phyloP scores from a whole-genome alignment of 2,888 invertebrate genomes.

The Taenaris catops region DNA sequence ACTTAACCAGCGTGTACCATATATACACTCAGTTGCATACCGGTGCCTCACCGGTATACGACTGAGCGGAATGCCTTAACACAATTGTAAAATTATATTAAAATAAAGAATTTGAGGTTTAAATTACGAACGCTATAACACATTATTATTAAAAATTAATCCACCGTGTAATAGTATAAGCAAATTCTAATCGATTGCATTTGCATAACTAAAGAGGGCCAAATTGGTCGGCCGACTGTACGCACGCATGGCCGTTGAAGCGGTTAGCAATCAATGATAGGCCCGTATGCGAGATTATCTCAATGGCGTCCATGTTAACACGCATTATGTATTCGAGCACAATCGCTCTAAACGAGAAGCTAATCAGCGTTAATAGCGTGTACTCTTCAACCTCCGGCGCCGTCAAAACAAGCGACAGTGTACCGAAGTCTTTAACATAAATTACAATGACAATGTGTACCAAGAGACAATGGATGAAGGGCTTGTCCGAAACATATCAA shows the following conservation, averaged over 20 bases:
- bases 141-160: not conserved
- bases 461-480: constrained; percentile 13
- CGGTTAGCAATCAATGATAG: constrained; percentile 11
- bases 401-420: constrained; percentile 9
- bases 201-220: constrained; percentile 19
- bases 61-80: too few relatives aligned
- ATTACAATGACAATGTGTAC: constrained; percentile 46
- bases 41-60: too few relatives aligned
- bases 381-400: too few relatives aligned
- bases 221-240: constrained; percentile 17
- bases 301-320: constrained; percentile 53
- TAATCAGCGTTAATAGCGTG: too few relatives aligned
- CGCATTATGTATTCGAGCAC: constrained; percentile 73
- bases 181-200: constrained; percentile 8
- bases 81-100: too few relatives aligned
- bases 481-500: constrained; percentile 8
- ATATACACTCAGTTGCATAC: too few relatives aligned
- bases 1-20: too few relatives aligned
- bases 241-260: constrained; percentile 3
- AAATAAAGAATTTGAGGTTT: too few relatives aligned
- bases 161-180: not conserved
- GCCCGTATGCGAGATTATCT: constrained; percentile 52
- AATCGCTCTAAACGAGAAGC: constrained; percentile 71
- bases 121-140: too few relatives aligned
- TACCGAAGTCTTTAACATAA: constrained; percentile 44